Evolutionary conservation across 2,113 vertebrate genomes (phyloP).

Genomic region (Empidonax traillii): DNA sequence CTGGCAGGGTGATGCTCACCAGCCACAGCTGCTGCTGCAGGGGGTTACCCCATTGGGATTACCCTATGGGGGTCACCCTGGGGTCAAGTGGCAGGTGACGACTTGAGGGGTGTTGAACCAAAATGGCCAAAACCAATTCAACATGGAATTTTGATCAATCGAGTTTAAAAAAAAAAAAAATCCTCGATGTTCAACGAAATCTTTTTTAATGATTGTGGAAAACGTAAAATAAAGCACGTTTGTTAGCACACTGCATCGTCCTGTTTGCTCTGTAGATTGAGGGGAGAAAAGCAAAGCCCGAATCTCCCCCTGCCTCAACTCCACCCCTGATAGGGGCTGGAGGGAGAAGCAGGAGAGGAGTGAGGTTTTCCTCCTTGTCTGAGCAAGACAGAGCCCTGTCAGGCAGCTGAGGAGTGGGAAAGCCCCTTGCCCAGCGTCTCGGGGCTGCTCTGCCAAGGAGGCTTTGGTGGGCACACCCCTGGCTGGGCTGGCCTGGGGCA

Average conservation of each 20-base stretch:
- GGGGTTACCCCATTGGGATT: not conserved
- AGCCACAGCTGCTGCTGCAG: not conserved
- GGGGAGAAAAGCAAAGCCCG: not conserved
- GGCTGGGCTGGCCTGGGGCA: not conserved
- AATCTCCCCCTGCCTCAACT: not conserved
- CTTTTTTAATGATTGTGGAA: conserved; percentile 41
- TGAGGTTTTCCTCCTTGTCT: not conserved
- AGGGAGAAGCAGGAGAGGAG: not conserved
- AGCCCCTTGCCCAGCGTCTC: not conserved
- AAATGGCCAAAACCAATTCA: not conserved
- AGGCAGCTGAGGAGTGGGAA: not conserved
- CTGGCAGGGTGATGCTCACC: not conserved
- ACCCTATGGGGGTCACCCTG: not conserved
- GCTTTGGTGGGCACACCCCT: not conserved
- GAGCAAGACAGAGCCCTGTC: not conserved
- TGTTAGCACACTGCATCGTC: not conserved
- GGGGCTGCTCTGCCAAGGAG: not conserved
- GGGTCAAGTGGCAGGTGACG: not conserved
- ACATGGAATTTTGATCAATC: not conserved
- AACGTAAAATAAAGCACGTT: conserved; percentile 64
- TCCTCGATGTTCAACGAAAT: not conserved
- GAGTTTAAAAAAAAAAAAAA: not conserved
- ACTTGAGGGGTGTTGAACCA: fast-evolving
- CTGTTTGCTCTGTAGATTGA: conserved; percentile 22
- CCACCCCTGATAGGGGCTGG: not conserved